Evolutionary conservation across 2,113 vertebrate genomes (phyloP), one percentile per base, ranked within the genome.

Genomic region (Dolichallabes microphthalmus): DNA sequence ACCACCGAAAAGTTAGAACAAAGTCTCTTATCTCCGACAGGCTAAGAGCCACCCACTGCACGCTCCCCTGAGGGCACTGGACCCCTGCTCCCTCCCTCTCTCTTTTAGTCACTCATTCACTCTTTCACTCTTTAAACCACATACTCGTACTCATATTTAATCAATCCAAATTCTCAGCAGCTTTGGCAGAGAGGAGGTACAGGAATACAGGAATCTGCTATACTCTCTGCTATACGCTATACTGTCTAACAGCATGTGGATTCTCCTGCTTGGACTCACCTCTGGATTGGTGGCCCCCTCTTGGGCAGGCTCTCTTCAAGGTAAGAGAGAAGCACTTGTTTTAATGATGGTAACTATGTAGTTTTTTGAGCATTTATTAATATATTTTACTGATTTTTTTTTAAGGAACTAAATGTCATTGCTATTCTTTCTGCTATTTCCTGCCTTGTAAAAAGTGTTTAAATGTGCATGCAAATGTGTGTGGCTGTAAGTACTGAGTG

Each of bases 1-100:
- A 90, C 88, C 90, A 92, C 86, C 91, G 85, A 89, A 93, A 94
- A 95, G 94, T 93, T 94, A 93, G 81, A 83, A 50, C 90, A 93
- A 93, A 94, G 91, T 94, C 92, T 91, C 82, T 88, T 69, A 90
- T 83, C 90, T 92, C 69, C 85, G 89, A 84, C 85, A 91, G 90
- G 45, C 90, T 86, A 86, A 77, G 84, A 91, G 88, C 91, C 89
- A 90, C 84, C 78, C 39, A 63, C 60, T 73, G 88, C 83, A 83
- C 82, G 88, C 89, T 90, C 86, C 86, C 82, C 73, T 66, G 83
- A 86, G 86, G 88, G 78, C 82, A 82, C 79, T 87, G 92, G 90
- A 88, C 88, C 61, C 27, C 12, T 50, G 12, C 35, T 79, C 32
- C 20, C 76, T 60, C 76, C 11, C 32, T 79, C 75, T 78, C 86